Base-by-base conservation (phyloP, 1,140 invertebrate genomes). In the Zelostemma sp. region DNA sequence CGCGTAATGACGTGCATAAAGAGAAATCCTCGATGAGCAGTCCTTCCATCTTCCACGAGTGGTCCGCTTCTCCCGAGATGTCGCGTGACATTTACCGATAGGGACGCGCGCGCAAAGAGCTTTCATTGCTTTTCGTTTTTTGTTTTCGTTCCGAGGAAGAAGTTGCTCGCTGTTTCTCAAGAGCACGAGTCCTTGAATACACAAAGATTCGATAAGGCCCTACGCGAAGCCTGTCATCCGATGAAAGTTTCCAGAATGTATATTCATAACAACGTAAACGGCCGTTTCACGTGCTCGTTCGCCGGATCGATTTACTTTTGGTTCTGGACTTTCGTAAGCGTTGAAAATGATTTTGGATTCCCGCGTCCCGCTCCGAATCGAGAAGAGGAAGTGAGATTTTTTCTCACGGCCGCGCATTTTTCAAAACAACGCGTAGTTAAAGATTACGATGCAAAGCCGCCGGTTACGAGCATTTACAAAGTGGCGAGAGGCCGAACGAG, bases 181-280 rank as follows among this genome's bases (percentile, higher is more conserved):
- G 12, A 35, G 49, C 51, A 46, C 57, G 53, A 61, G 35, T 33
- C 21, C 25, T 12, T 45, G 31, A 59, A 48, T 25, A 15, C 40
- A 25, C 47, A 56, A 63, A 58, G 59, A 43, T 63, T 68, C 59
- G 59, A 68, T 58, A 59, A 59, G 49, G 59, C 57, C 54, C 41
- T 55, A 68, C 63, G 66, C 47, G 66, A 51, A 58, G 59, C n/a
- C 66, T 68, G 66, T 68, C 66, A 68, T 59, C 59, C 38, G 45
- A 63, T 55, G 59, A 63, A 68, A 62, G 65, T 68, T 68, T 53
- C 48, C 51, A 51, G 57, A 53, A n/a, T n/a, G n/a, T n/a, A n/a
- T n/a, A n/a, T n/a, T n/a, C 28, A 61, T 56, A 61, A 51, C 53
- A 68, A 67, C 64, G 51, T 67, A 53, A 67, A 60, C 59, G 56